Conservation (phyloP, 2,113 vertebrate species). For the Burhinus bistriatus region DNA sequence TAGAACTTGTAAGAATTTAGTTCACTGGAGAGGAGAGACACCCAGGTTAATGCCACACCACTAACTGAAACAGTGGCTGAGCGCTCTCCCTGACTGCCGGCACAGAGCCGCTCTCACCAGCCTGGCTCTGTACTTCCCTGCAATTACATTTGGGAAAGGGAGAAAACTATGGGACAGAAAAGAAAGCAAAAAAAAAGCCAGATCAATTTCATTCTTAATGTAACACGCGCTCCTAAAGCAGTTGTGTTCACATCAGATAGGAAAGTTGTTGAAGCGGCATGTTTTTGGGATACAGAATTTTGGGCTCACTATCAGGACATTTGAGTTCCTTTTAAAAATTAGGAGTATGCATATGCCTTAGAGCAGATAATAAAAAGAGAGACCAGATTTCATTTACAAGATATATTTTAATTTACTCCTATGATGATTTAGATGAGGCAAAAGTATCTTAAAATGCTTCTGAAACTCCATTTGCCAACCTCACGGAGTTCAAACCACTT, state of each 20-base stretch:
- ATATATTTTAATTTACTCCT: constrained; percentile 21
- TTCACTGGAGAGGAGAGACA: neutral
- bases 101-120: neutral
- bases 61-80: neutral
- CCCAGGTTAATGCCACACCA: neutral
- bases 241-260: neutral
- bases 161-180: neutral
- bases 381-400: neutral
- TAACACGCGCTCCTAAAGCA: neutral
- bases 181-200: neutral
- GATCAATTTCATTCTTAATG: neutral
- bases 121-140: neutral
- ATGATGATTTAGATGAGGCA: neutral
- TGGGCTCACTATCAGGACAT: neutral
- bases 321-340: neutral
- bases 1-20: neutral
- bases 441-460: constrained; percentile 5
- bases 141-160: neutral
- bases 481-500: constrained; percentile 34
- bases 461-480: constrained; percentile 22
- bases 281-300: neutral
- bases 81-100: neutral
- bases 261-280: neutral
- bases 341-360: neutral
- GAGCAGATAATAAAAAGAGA: neutral